Conservation (phyloP, 2,113 vertebrate genomes). For the Cavia porcellus region DNA sequence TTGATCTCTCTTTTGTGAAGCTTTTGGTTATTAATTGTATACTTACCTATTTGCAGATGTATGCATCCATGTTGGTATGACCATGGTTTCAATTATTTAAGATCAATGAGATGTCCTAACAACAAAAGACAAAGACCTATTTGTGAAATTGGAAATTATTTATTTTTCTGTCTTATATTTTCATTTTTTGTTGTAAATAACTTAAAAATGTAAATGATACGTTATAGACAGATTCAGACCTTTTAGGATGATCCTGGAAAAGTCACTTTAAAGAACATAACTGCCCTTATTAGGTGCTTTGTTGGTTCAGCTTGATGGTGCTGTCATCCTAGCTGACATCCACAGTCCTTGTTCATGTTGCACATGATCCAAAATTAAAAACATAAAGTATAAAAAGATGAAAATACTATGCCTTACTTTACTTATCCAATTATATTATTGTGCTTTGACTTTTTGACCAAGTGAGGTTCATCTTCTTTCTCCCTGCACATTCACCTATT, state of each 20-base stretch:
- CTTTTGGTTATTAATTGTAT: neutral
- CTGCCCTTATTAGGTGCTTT: neutral
- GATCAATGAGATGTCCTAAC: neutral
- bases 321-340: neutral
- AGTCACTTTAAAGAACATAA: rapidly evolving
- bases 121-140: neutral
- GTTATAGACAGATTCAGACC: neutral
- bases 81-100: neutral
- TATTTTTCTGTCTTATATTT: neutral
- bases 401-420: neutral
- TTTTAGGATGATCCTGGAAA: neutral
- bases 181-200: neutral
- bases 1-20: neutral
- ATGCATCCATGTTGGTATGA: neutral
- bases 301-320: rapidly evolving
- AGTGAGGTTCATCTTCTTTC: neutral
- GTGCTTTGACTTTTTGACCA: constrained; percentile 54
- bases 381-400: neutral
- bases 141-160: neutral
- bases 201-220: neutral
- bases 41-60: neutral
- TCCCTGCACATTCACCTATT: neutral
- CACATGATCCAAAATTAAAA: neutral
- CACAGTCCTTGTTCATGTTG: neutral
- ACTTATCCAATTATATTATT: neutral